Base-by-base conservation (phyloP, 2,113 vertebrate genomes). In the Gymnarchus niloticus region DNA sequence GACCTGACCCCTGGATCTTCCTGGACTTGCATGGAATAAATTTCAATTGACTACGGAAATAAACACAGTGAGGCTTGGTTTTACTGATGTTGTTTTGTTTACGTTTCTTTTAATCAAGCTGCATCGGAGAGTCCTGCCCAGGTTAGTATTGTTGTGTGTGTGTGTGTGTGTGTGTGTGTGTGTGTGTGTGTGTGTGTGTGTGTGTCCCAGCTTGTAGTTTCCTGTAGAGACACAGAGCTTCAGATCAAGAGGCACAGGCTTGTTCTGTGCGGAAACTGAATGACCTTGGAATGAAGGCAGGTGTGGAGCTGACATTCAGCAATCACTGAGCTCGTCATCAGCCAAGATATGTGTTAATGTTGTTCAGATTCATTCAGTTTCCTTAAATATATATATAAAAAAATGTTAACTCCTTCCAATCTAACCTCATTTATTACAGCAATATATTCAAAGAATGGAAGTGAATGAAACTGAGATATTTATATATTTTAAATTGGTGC, bases 351-450 rank as follows among this genome's bases (percentile, higher is more conserved):
- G 37, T 33, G 19, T 19, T 73, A 54, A 17, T 17, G 3, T 12
- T 54, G 9, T 54, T 54, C 52, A 14, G 52, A 54, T 54, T 54
- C 10, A 37, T 41, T 9, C 33, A 12, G 4, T 41, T 41, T 41
- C 14, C 65, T 73, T 73, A 73, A 19, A 73, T 73, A 73, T 73
- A 73, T 12, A 73, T 73, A 73, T 73, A 73, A 19, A 73, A 37
- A 41, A 2, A 73, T 14, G 17, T 19, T 0, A 73, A 41, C 14
- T 73, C 33, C 65, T 19, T 19, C 65, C 1, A 73, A 73, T 28
- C 1, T 73, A 33, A 37, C 14, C 33, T 6, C 65, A 73, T 12
- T 41, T 73, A 73, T 37, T 73, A 14, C 65, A 73, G 33, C 33
- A 41, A 19, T 41, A 37, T 41, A 37, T 69, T 21, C 33, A 69